phyloP scores from a whole-genome alignment of 2,888 invertebrate genomes.

The Malachius bipustulatus region DNA sequence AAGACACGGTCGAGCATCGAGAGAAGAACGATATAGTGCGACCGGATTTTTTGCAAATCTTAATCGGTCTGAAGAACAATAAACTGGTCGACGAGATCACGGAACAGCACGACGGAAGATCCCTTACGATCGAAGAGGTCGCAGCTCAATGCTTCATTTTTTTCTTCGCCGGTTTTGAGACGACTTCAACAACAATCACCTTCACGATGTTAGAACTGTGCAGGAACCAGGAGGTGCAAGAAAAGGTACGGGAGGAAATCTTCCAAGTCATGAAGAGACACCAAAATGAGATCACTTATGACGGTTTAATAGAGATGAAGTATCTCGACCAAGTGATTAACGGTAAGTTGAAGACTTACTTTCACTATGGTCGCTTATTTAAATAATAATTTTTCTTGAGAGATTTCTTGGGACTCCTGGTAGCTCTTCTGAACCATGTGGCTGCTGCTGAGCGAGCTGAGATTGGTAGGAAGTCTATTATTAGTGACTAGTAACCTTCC shows the following conservation, averaged over 20 bases:
- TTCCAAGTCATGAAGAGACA: slow-evolving; percentile 25
- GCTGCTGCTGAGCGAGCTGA: too few species aligned
- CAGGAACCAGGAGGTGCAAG: slow-evolving; percentile 34
- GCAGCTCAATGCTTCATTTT: slow-evolving; percentile 46
- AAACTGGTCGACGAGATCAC: slow-evolving; percentile 28
- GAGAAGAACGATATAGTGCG: slow-evolving; percentile 36
- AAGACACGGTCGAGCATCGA: slow-evolving; percentile 36
- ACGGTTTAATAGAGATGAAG: slow-evolving; percentile 36
- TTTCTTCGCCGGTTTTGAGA: slow-evolving; percentile 49
- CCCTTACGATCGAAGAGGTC: slow-evolving; percentile 24
- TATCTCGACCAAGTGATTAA: slow-evolving; percentile 33
- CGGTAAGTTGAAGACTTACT: slow-evolving; percentile 21
- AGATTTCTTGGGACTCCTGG: too few species aligned
- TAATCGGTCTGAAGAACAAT: slow-evolving; percentile 37
- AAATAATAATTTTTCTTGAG: too few species aligned
- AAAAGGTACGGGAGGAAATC: slow-evolving; percentile 36
- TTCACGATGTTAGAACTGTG: slow-evolving; percentile 45
- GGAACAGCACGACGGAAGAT: slow-evolving; percentile 9
- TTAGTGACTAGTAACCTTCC: too few species aligned
- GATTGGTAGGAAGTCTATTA: too few species aligned
- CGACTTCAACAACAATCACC: slow-evolving; percentile 45
- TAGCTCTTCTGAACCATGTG: too few species aligned
- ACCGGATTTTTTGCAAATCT: slow-evolving; percentile 44
- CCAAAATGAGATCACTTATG: slow-evolving; percentile 33
- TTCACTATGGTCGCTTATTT: too few species aligned